A percentile compares a stretch with the other conserved stretches of the same genome.
Evolutionary conservation across 2,113 vertebrate species (phyloP).

Genomic region (Colinus virginianus): DNA sequence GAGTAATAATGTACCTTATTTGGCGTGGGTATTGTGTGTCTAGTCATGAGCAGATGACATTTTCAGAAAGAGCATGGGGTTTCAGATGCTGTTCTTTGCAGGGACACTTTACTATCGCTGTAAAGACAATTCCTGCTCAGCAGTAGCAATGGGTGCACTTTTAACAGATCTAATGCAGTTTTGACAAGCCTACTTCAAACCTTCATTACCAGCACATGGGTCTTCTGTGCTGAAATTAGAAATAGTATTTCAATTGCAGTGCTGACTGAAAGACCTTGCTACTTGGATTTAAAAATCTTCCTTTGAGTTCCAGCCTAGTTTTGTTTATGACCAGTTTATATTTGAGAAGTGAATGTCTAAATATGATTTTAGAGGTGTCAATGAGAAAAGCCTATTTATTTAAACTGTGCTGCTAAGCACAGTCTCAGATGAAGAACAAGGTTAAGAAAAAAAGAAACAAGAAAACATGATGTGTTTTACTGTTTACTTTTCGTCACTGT

Average conservation of each 20-base stretch:
- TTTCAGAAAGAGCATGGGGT: not conserved
- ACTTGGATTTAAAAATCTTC: not conserved
- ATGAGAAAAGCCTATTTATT: not conserved
- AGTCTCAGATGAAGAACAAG: slow-evolving; percentile 17
- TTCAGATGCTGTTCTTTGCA: not conserved
- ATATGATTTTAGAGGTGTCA: slow-evolving; percentile 6
- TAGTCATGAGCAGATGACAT: not conserved
- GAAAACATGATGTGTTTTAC: slow-evolving; percentile 13
- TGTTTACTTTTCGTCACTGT: not conserved
- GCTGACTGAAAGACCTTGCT: not conserved
- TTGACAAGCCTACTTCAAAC: not conserved
- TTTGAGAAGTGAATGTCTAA: not conserved
- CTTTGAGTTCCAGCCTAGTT: not conserved
- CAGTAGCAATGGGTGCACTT: not conserved
- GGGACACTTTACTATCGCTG: not conserved
- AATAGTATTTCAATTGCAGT: not conserved
- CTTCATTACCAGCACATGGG: not conserved
- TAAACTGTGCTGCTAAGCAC: not conserved
- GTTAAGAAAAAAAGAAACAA: slow-evolving; percentile 12
- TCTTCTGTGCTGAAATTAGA: not conserved
- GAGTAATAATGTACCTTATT: slow-evolving; percentile 24
- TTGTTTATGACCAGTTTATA: not conserved
- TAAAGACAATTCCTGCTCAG: not conserved
- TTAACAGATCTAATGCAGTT: not conserved
- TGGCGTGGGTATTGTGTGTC: not conserved